Base-by-base conservation (phyloP, 2,888 invertebrate species). In the Zygothrica quintamaculata region DNA sequence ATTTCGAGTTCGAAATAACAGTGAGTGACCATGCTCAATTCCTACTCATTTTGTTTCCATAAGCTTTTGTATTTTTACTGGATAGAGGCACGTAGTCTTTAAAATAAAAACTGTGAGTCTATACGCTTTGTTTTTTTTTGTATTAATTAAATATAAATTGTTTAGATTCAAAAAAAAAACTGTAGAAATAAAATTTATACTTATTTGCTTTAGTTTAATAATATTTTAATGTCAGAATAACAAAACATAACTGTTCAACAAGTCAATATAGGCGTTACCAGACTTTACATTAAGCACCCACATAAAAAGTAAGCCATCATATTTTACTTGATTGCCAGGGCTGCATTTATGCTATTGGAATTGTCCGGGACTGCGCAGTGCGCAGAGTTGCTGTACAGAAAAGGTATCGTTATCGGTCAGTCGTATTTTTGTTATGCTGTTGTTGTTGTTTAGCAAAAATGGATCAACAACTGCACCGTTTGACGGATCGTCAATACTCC, bases 401-500 rank as follows among this genome's bases (percentile, higher is more conserved):
- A 55, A 68, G 68, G 52, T 56, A 72, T 72, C 68, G 71, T 47
- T 62, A 72, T 72, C 69, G 74, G 51, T 59, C 58, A 18, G 66
- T 68, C 56, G 61, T 59, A 61, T 71, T 80, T 62, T 62, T 67
- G 62, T 79, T 60, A 65, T 67, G 52, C 39, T 67, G 33, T 46
- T 70, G 65, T 77, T 65, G 71, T 70, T 62, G 67, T 77, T 77
- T 71, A 66, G 75, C 70, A 77, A 77, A 77, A 79, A 84, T 84
- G 80, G 77, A 77, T 74, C 78, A 78, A 74, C 74, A 74, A 74
- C 74, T 74, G 42, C 86, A 85, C 65, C 82, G 85, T 77, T 81
- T 81, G 60, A 86, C 80, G 58, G 82, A 81, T 74, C 84, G 86
- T 64, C 84, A 85, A 33, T 85, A 81, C 42, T 84, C 86, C 26